Evolutionary conservation across 2,113 vertebrate species (phyloP).

Genomic region (Ptyas mucosa): DNA sequence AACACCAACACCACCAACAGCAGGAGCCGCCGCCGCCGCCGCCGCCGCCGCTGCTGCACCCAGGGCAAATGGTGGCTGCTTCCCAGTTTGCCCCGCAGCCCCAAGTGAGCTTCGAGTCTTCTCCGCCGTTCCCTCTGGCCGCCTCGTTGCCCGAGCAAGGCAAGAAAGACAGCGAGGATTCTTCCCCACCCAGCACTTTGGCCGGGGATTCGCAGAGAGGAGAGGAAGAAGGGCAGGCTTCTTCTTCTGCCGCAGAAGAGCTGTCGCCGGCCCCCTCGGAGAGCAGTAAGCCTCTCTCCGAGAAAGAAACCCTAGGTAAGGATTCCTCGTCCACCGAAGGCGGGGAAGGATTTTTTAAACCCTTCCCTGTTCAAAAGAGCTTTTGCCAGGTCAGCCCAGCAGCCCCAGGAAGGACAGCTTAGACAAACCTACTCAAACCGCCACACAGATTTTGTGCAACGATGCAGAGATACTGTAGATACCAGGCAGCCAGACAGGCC

Average conservation of each 20-base stretch:
- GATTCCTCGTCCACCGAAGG: not conserved
- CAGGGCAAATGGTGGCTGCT: not conserved
- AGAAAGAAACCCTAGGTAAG: slow-evolving; percentile 89
- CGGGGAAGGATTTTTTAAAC: slow-evolving; percentile 10
- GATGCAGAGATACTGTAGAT: slow-evolving; percentile 63
- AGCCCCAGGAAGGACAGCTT: slow-evolving; percentile 51
- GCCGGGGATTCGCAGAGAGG: slow-evolving; percentile 76
- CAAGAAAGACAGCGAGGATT: slow-evolving; percentile 80
- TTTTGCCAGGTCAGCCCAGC: slow-evolving; percentile 1
- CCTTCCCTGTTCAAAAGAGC: slow-evolving; percentile 31
- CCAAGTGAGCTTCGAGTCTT: slow-evolving; percentile 78
- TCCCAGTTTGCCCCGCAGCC: slow-evolving; percentile 61
- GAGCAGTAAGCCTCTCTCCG: slow-evolving; percentile 80
- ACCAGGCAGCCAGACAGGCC: not conserved
- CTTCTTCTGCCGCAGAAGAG: slow-evolving; percentile 86
- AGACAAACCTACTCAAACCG: slow-evolving; percentile 76
- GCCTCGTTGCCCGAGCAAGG: slow-evolving; percentile 68
- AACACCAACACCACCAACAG: not conserved
- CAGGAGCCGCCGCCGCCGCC: not conserved
- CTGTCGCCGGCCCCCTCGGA: slow-evolving; percentile 89
- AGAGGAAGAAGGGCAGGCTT: slow-evolving; percentile 84
- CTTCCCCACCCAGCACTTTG: slow-evolving; percentile 70
- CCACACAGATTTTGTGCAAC: slow-evolving; percentile 72
- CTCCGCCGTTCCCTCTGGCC: slow-evolving; percentile 71
- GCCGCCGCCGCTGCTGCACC: not conserved